Evolutionary conservation across 1,140 invertebrate genomes (phyloP).

Genomic region (Aphaenogaster floridana): DNA sequence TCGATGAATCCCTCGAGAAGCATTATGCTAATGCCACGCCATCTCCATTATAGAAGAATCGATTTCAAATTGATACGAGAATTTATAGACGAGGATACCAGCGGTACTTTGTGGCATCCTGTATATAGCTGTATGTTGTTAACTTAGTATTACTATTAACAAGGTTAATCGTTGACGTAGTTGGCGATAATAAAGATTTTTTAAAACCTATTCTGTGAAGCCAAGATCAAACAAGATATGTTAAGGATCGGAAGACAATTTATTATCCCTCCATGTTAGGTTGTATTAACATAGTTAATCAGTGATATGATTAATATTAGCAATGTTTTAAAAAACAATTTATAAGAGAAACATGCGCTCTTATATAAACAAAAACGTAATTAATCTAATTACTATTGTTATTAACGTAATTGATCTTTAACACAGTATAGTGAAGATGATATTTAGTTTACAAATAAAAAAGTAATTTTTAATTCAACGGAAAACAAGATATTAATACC

Average conservation of each 20-base stretch:
- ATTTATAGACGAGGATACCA: conserved; percentile 32
- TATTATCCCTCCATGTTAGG: conserved; percentile 8
- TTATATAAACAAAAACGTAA: background rate
- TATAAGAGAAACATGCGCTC: background rate
- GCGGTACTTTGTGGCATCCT: conserved; percentile 29
- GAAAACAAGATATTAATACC: background rate
- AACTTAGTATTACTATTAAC: conserved; percentile 54
- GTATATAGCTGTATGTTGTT: conserved; percentile 51
- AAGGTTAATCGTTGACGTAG: conserved; percentile 47
- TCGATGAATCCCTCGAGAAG: background rate
- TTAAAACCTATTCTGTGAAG: conserved; percentile 41
- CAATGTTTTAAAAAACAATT: background rate
- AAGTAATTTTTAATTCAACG: conserved; percentile 17
- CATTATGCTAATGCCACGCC: background rate
- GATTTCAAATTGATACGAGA: background rate
- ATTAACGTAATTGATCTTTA: conserved; percentile 20
- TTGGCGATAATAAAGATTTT: conserved; percentile 52
- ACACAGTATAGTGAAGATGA: background rate
- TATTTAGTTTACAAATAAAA: background rate
- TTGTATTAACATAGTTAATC: conserved; percentile 24
- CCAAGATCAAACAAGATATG: conserved; percentile 3
- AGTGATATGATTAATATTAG: conserved; percentile 8
- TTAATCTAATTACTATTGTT: conserved; percentile 36
- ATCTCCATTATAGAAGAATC: background rate
- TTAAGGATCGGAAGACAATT: background rate